Evolutionary conservation across 2,797 vertebrate species (phyloP).

Genomic region (Neomorphus geoffroyi): DNA sequence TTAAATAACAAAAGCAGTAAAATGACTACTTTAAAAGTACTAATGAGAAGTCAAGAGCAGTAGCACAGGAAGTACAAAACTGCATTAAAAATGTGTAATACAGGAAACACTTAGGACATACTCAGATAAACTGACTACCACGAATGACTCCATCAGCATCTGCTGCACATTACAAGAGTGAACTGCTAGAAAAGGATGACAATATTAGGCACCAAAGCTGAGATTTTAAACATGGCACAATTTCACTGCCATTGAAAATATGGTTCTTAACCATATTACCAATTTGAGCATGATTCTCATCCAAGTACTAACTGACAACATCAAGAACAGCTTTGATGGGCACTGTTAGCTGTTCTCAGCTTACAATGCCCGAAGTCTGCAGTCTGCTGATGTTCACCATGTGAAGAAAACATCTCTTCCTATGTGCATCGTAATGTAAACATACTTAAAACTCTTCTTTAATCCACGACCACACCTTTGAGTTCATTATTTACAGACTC

Average conservation of each 20-base stretch:
- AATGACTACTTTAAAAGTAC: neutral
- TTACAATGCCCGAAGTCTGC: neutral
- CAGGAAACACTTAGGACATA: neutral
- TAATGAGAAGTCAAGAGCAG: neutral
- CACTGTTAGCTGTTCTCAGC: neutral
- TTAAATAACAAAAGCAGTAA: neutral
- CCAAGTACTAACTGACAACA: neutral
- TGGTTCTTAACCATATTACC: neutral
- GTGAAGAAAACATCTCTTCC: neutral
- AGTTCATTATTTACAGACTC: neutral
- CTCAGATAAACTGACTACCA: neutral
- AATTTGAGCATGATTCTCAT: neutral
- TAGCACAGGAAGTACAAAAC: neutral
- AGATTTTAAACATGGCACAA: neutral
- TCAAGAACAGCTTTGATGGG: neutral
- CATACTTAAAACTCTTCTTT: neutral
- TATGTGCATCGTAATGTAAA: neutral
- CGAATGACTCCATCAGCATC: neutral
- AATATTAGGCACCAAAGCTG: neutral
- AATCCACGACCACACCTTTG: neutral
- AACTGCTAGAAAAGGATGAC: neutral
- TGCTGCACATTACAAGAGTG: neutral
- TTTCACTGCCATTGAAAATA: neutral
- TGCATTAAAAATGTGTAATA: neutral
- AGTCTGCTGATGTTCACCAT: neutral